These are phyloP conservation scores for Sinhomidia bicolor DNA, from an alignment of 2,888 invertebrate genomes.

Conservation along the genomic window DNA sequence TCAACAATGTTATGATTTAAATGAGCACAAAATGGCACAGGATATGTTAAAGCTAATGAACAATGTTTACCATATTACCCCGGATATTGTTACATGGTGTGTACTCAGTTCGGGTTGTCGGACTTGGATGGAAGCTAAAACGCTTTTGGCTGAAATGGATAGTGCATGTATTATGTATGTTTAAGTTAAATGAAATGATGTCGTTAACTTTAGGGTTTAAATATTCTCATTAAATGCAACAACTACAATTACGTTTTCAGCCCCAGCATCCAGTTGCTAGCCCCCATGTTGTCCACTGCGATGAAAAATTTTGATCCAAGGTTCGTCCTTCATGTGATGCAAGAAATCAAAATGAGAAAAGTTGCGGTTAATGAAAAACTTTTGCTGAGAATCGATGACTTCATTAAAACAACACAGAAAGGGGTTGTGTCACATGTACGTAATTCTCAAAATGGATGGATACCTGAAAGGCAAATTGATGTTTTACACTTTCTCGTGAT, in stretches of 20 bases:
- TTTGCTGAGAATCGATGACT: conserved; percentile 85
- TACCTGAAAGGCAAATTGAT: not conserved
- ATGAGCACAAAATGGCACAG: conserved; percentile 87
- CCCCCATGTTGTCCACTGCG: conserved; percentile 88
- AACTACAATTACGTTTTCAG: conserved; percentile 82
- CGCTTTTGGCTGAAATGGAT: conserved; percentile 88
- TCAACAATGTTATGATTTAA: conserved; percentile 88
- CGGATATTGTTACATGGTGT: conserved; percentile 93
- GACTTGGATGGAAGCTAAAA: conserved; percentile 85
- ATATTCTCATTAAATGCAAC: too few relatives aligned
- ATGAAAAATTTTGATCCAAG: conserved; percentile 85
- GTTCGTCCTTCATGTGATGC: conserved; percentile 88
- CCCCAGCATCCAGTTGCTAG: conserved; percentile 89
- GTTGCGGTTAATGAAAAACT: conserved; percentile 86
- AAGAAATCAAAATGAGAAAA: conserved; percentile 85
- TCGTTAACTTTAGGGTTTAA: too few relatives aligned
- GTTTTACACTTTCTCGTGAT: not conserved
- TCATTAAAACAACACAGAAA: conserved; percentile 84
- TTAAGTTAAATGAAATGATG: too few relatives aligned
- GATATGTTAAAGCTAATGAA: conserved; percentile 81
- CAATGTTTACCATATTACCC: conserved; percentile 82
- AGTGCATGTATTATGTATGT: conserved; percentile 85
- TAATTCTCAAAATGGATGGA: not conserved
- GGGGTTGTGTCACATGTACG: conserved; percentile 84
- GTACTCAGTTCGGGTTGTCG: conserved; percentile 90